Conservation (phyloP, 2,888 invertebrate species). For the Melanchra persicariae region DNA sequence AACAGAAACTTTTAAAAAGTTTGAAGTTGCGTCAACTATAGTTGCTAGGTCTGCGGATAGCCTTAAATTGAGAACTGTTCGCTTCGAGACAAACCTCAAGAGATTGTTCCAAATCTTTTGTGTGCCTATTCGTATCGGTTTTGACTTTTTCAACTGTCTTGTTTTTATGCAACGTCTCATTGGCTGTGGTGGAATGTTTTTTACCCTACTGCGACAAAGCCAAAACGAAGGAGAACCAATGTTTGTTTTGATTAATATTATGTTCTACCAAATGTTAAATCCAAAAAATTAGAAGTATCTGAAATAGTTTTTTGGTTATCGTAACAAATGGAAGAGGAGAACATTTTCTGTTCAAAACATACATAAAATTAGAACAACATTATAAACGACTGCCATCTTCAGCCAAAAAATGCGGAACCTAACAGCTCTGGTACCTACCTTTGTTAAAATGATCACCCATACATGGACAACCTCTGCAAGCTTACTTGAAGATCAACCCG, state of each 20-base stretch:
- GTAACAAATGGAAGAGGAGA: too few relatives aligned
- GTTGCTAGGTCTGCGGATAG: neutral
- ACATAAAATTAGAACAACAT: too few relatives aligned
- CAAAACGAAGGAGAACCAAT: neutral
- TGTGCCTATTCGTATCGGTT: constrained; percentile 10
- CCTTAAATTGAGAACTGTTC: constrained; percentile 29
- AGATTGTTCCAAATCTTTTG: constrained; percentile 33
- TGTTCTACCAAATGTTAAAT: too few relatives aligned
- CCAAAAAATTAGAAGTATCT: too few relatives aligned
- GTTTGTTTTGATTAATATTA: neutral
- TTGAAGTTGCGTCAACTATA: neutral
- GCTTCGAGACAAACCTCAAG: constrained; percentile 26
- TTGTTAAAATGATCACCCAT: too few relatives aligned
- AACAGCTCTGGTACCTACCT: too few relatives aligned
- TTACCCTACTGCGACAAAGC: neutral
- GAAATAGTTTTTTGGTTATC: too few relatives aligned
- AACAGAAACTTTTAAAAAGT: neutral
- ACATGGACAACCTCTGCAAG: too few relatives aligned
- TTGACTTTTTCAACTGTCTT: neutral
- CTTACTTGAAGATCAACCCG: too few relatives aligned
- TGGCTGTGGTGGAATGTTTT: neutral
- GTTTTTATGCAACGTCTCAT: constrained; percentile 7
- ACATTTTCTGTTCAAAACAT: too few relatives aligned
- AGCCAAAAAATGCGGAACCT: too few relatives aligned
- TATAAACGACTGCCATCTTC: too few relatives aligned